Conservation (phyloP, 2,797 vertebrate genomes). For the Rhodeus uyekii region DNA sequence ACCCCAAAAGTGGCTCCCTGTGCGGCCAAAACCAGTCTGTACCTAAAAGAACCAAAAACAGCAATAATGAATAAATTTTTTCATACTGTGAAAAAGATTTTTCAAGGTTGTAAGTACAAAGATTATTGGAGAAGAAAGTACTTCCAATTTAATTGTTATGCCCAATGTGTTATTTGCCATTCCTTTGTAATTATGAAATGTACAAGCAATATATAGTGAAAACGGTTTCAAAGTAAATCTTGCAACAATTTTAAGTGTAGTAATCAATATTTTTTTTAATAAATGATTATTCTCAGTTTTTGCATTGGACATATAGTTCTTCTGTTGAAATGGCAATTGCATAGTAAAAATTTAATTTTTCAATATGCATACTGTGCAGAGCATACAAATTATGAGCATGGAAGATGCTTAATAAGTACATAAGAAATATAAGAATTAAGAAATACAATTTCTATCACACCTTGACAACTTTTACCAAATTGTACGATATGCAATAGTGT, state of each 20-base stretch:
- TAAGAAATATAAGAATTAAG: too few relatives aligned
- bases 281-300: background rate
- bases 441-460: too few relatives aligned
- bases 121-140: background rate
- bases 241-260: too few relatives aligned
- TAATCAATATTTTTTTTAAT: background rate
- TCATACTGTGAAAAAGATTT: background rate
- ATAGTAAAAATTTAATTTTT: background rate
- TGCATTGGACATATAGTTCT: background rate
- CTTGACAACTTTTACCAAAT: background rate
- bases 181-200: background rate
- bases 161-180: background rate
- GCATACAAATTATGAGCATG: background rate
- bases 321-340: background rate
- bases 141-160: background rate
- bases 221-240: background rate
- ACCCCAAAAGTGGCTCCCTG: slow-evolving; percentile 94
- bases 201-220: too few relatives aligned
- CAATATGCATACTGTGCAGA: background rate
- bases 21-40: slow-evolving; percentile 93
- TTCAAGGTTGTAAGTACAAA: background rate
- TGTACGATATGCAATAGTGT: too few relatives aligned
- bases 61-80: background rate
- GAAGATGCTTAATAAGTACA: too few relatives aligned
- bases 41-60: slow-evolving; percentile 75